phyloP scores from a whole-genome alignment of 2,797 vertebrate species.

The Xerus rutilus region DNA sequence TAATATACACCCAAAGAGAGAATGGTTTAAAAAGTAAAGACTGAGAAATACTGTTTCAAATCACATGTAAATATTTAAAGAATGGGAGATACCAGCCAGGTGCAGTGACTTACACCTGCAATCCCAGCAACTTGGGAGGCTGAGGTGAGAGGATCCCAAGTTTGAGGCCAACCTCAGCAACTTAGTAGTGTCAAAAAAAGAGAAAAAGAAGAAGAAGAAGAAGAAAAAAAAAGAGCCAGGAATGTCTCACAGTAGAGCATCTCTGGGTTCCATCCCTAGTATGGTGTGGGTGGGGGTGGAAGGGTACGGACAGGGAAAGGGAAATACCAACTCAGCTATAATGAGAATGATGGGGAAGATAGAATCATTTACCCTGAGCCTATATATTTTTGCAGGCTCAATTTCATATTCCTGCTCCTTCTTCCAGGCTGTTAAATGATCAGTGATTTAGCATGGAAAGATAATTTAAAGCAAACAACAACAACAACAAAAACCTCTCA shows the following conservation, averaged over 20 bases:
- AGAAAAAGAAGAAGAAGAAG: no score
- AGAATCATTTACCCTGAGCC: background rate
- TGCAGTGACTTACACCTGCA: no score
- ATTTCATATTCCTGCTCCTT: background rate
- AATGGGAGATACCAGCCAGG: background rate
- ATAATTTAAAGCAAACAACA: background rate
- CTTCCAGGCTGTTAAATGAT: background rate
- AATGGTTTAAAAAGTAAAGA: background rate
- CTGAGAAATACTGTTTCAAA: conserved; percentile 27
- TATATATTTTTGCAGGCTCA: background rate
- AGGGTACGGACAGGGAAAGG: no score
- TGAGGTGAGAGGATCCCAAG: no score
- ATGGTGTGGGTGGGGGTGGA: no score
- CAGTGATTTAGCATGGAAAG: background rate
- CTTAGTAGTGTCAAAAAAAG: no score
- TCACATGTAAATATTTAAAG: conserved; percentile 12
- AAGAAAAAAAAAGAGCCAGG: no score
- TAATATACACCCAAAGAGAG: conserved; percentile 45
- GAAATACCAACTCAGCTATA: background rate
- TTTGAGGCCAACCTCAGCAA: no score
- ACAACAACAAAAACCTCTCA: background rate
- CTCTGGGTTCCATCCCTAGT: no score
- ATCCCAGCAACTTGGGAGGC: no score
- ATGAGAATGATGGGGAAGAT: background rate
- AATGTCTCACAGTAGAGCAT: no score